Percentiles rank a stretch among this genome's conserved stretches.
phyloP scores from a whole-genome alignment of 2,113 vertebrate genomes.

The Fregetta grallaria region DNA sequence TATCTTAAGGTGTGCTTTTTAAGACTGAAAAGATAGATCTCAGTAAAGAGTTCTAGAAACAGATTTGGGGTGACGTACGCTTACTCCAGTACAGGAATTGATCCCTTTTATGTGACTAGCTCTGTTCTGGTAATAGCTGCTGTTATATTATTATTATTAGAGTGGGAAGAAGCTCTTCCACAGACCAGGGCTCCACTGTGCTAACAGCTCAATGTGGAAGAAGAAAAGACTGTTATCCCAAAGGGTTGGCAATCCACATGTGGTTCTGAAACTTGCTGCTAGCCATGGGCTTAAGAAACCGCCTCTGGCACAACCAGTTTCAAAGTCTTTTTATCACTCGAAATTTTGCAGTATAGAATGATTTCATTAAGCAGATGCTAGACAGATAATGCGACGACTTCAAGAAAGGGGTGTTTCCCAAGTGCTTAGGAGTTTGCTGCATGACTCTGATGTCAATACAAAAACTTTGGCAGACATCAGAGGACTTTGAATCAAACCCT shows the following conservation, averaged over 20 bases:
- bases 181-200: background rate
- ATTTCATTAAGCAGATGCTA: background rate
- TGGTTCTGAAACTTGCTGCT: background rate
- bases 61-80: background rate
- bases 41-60: background rate
- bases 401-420: background rate
- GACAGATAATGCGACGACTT: background rate
- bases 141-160: background rate
- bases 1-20: background rate
- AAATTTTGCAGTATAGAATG: background rate
- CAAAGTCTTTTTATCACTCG: background rate
- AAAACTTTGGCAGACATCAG: background rate
- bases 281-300: background rate
- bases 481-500: background rate
- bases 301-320: background rate
- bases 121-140: background rate
- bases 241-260: background rate
- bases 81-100: background rate
- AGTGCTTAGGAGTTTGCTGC: background rate
- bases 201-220: background rate
- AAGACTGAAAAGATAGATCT: background rate
- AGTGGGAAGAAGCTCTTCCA: background rate
- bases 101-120: background rate
- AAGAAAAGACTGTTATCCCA: background rate
- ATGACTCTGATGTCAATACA: background rate